These are phyloP conservation scores for Zosterops japonicus DNA, from an alignment of 2,113 vertebrate species.

Conservation along the genomic window DNA sequence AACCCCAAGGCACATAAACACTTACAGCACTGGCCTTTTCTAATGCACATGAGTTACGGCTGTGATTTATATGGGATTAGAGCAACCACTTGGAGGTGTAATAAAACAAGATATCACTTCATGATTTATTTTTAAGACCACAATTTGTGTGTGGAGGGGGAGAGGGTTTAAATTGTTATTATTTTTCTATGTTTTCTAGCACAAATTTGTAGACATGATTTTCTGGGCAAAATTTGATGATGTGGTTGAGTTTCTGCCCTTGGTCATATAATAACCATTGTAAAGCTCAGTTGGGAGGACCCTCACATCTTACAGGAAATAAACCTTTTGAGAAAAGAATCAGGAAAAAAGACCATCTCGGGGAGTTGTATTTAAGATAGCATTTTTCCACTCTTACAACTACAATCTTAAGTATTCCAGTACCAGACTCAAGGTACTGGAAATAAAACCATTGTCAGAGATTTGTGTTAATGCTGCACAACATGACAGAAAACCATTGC, in stretches of 20 bases:
- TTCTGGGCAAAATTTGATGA: not conserved
- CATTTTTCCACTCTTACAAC: not conserved
- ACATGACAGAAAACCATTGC: not conserved
- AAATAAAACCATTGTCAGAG: not conserved
- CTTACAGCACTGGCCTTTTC: not conserved
- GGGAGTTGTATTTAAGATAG: not conserved
- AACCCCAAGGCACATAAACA: not conserved
- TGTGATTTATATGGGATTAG: not conserved
- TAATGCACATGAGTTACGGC: not conserved
- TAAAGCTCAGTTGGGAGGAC: not conserved
- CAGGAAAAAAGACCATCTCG: fast-evolving
- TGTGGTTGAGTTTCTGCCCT: not conserved
- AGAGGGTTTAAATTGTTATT: not conserved
- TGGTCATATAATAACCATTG: not conserved
- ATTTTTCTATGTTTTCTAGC: not conserved
- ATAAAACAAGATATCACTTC: not conserved
- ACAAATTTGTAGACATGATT: not conserved
- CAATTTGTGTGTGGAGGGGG: fast-evolving
- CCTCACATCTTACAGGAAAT: not conserved
- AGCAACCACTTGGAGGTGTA: not conserved
- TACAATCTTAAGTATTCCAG: not conserved
- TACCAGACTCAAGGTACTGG: not conserved
- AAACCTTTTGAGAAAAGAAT: not conserved
- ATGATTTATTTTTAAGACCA: not conserved
- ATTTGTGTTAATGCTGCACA: not conserved